Conservation (phyloP, 2,113 vertebrate genomes). For the Ia io region DNA sequence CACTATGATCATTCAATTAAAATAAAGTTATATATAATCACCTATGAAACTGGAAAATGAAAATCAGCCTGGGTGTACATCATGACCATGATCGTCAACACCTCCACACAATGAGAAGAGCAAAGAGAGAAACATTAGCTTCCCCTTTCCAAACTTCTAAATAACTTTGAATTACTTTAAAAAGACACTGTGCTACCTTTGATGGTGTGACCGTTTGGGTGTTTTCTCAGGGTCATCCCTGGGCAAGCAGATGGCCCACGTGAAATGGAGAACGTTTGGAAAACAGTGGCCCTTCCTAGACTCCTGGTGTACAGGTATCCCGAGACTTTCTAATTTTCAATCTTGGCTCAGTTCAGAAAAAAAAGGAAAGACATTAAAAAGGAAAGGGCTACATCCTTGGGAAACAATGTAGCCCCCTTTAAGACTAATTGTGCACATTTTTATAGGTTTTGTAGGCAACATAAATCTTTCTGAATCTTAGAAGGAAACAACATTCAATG, state of each 20-base stretch:
- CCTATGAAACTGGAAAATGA: constrained; percentile 19
- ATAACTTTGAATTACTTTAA: background rate
- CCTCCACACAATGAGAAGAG: background rate
- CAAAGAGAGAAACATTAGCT: background rate
- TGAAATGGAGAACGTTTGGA: background rate
- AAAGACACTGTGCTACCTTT: background rate
- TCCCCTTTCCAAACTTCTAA: constrained; percentile 12
- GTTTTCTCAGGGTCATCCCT: background rate
- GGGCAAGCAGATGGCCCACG: background rate
- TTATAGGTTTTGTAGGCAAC: background rate
- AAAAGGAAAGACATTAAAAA: background rate
- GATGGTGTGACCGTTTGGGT: background rate
- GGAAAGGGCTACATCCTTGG: background rate
- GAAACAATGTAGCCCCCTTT: background rate
- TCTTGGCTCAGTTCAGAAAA: constrained; percentile 12
- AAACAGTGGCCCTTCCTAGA: background rate
- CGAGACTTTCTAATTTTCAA: background rate
- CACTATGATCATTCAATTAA: constrained; percentile 17
- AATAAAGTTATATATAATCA: constrained; percentile 38
- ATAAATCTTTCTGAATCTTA: background rate
- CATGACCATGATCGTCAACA: constrained; percentile 30
- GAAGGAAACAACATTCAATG: background rate
- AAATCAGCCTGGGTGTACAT: background rate
- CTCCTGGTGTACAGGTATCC: background rate
- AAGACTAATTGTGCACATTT: background rate